Evolutionary conservation across 2,797 vertebrate genomes (phyloP).

Genomic region (Squalus acanthias): DNA sequence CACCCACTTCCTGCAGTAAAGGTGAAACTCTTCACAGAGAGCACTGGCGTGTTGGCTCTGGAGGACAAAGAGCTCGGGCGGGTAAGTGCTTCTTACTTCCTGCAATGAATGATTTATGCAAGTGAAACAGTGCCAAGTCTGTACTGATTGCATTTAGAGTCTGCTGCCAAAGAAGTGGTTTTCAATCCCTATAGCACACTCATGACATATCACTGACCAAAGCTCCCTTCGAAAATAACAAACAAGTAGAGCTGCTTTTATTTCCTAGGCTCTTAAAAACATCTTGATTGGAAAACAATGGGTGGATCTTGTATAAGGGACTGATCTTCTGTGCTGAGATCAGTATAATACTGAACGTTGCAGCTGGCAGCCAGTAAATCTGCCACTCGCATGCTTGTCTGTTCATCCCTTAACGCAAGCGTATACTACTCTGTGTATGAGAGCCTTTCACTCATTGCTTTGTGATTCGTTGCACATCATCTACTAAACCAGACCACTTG

Average conservation of each 20-base stretch:
- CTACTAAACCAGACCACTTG: background rate
- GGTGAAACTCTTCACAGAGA: slow-evolving; percentile 96
- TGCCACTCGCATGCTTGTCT: background rate
- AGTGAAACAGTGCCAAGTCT: background rate
- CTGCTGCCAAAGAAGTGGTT: background rate
- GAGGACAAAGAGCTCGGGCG: slow-evolving; percentile 96
- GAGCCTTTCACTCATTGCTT: background rate
- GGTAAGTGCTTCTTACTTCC: slow-evolving; percentile 59
- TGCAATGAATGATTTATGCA: slow-evolving; percentile 35
- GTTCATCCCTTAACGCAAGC: background rate
- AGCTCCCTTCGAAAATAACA: slow-evolving; percentile 5
- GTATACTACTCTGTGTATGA: background rate
- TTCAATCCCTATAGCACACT: slow-evolving; percentile 8
- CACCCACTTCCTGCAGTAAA: slow-evolving; percentile 93
- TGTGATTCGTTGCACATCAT: background rate
- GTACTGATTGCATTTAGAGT: background rate
- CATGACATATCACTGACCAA: background rate
- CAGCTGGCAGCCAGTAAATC: background rate
- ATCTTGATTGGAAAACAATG: background rate
- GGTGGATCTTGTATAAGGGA: background rate
- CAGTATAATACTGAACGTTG: background rate
- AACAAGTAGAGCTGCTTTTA: background rate
- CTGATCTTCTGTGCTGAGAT: background rate
- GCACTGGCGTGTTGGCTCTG: slow-evolving; percentile 89
- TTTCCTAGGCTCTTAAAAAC: background rate